A percentile compares a stretch with the other conserved stretches of the same genome.
Conservation (phyloP, 2,888 invertebrate species). For the Asteroscopus sphinx region DNA sequence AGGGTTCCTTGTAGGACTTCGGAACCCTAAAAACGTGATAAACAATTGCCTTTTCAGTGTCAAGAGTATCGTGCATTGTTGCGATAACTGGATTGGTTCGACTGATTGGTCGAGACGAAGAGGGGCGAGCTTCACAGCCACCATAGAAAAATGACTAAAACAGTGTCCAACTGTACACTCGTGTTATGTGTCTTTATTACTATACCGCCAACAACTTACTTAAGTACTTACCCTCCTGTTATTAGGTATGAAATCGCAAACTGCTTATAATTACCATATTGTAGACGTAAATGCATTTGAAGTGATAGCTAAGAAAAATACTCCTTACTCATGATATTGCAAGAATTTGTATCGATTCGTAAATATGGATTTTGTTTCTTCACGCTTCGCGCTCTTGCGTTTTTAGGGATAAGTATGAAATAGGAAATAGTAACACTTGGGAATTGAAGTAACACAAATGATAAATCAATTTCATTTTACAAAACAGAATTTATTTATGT, state of each 20-base stretch:
- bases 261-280: conserved; percentile 46
- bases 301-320: conserved; percentile 40
- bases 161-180: conserved; percentile 59
- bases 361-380: too few species aligned
- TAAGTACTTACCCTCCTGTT: conserved; percentile 31
- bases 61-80: conserved; percentile 40
- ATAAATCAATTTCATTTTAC: conserved; percentile 8
- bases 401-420: too few species aligned
- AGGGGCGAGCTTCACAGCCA: conserved; percentile 41
- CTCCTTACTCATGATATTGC: conserved; percentile 15
- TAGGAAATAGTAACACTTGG: too few species aligned
- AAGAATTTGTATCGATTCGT: background rate
- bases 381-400: too few species aligned
- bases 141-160: too few species aligned
- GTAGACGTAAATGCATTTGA: conserved; percentile 25
- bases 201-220: conserved; percentile 22
- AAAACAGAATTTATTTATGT: conserved; percentile 24
- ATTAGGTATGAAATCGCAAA: conserved; percentile 57
- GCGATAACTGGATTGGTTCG: conserved; percentile 60
- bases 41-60: conserved; percentile 1
- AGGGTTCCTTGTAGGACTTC: too few species aligned
- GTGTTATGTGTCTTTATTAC: conserved; percentile 52
- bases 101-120: conserved; percentile 61
- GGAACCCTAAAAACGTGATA: too few species aligned
- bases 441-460: conserved; percentile 9